Conservation (phyloP, 2,888 invertebrate genomes). For the Pantelozetes paolii region DNA sequence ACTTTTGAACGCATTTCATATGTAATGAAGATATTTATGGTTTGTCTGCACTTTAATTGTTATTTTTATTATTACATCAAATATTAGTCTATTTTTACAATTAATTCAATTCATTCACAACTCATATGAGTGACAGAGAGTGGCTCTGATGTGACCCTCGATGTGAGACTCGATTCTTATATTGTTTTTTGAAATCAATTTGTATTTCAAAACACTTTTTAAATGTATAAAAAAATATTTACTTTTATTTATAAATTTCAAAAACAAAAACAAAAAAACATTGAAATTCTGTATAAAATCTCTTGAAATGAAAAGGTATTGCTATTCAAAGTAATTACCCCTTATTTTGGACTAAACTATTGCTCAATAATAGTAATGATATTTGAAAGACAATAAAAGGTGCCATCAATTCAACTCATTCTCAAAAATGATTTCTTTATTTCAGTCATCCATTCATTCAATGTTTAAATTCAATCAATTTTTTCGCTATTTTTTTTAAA, state of each 20-base stretch:
- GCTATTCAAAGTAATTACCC: neutral
- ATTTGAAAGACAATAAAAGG: no score
- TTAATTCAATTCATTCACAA: neutral
- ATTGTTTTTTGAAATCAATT: neutral
- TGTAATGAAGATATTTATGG: neutral
- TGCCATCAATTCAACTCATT: constrained; percentile 13
- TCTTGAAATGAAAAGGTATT: neutral
- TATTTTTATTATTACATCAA: constrained; percentile 5
- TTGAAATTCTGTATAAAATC: no score
- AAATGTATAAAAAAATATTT: no score
- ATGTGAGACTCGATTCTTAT: no score
- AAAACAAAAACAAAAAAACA: no score
- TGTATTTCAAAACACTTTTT: neutral
- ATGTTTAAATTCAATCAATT: no score
- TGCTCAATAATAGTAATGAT: constrained; percentile 20
- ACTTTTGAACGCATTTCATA: neutral
- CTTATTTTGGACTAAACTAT: neutral
- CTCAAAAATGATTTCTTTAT: no score
- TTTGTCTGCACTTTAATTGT: constrained; percentile 26
- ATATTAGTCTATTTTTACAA: constrained; percentile 31
- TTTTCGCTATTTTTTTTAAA: no score
- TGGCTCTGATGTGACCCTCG: no score
- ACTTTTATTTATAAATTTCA: no score
- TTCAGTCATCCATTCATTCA: no score
- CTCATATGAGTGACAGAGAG: neutral